Conservation (phyloP, 2,797 vertebrate species). For the Typhlichthys subterraneus region DNA sequence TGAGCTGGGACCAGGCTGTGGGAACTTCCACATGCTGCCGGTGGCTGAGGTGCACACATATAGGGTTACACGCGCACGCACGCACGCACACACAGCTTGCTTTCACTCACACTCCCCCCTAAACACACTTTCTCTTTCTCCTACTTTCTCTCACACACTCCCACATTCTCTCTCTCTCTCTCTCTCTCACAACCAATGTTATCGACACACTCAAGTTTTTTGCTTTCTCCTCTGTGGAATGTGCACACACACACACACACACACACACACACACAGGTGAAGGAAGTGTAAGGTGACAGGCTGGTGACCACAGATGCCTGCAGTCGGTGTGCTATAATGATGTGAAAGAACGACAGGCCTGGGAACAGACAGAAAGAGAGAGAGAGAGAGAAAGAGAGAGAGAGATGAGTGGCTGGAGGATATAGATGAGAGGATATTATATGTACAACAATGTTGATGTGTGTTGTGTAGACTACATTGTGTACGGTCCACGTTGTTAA, state of each 20-base stretch:
- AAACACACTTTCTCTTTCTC: neutral
- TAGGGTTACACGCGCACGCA: neutral
- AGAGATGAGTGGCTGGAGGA: neutral
- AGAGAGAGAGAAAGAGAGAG: conserved; percentile 13
- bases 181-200: too few species aligned
- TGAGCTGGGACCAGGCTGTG: conserved; percentile 44
- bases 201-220: neutral
- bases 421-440: neutral
- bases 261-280: conserved; percentile 12
- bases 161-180: neutral
- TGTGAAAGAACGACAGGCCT: conserved; percentile 44
- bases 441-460: too few species aligned
- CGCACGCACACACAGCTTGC: neutral
- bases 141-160: neutral
- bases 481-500: too few species aligned
- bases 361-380: conserved; percentile 42
- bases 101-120: neutral
- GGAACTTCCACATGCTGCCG: conserved; percentile 55
- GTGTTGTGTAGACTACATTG: neutral
- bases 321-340: conserved; percentile 45
- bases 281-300: conserved; percentile 36
- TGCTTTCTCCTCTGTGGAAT: neutral
- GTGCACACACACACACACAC: conserved; percentile 5
- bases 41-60: conserved; percentile 32
- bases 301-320: conserved; percentile 53